These are phyloP conservation scores for Linnaemya tessellans DNA, from an alignment of 2,888 invertebrate genomes.

Conservation along the genomic window DNA sequence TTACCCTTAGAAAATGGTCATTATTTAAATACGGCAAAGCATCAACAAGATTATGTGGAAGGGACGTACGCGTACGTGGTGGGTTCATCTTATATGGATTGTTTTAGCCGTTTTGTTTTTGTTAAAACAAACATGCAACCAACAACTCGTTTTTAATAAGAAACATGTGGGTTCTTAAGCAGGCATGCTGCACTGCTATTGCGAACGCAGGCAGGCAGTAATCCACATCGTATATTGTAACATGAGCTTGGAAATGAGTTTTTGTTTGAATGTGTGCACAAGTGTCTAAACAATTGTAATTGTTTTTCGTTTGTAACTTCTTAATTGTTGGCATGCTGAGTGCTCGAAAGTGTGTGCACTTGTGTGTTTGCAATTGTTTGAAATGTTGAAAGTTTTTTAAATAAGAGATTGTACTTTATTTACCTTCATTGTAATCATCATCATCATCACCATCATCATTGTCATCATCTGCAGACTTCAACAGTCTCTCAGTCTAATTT, in stretches of 20 bases:
- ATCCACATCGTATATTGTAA: not conserved
- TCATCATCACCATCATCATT: conserved; percentile 28
- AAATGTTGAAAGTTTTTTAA: conserved; percentile 21
- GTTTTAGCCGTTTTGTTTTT: not conserved
- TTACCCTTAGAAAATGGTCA: conserved; percentile 35
- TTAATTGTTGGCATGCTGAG: conserved; percentile 66
- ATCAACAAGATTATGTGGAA: conserved; percentile 27
- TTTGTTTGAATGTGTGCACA: conserved; percentile 52
- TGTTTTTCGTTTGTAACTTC: conserved; percentile 68
- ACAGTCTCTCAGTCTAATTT: conserved; percentile 11
- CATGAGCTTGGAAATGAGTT: not conserved
- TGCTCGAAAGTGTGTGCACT: not conserved
- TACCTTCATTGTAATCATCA: conserved; percentile 34
- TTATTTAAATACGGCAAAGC: conserved; percentile 17
- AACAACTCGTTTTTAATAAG: conserved; percentile 16
- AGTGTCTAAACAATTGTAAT: conserved; percentile 70
- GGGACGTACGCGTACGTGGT: too few species aligned
- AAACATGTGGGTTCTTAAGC: conserved; percentile 52
- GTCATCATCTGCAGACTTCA: conserved; percentile 12
- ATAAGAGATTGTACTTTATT: conserved; percentile 24
- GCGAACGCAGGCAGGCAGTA: not conserved
- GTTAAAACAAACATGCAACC: conserved; percentile 15
- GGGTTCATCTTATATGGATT: conserved; percentile 29
- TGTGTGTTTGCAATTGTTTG: conserved; percentile 30
- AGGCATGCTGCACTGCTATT: conserved; percentile 34